Evolutionary conservation across 2,113 vertebrate species (phyloP).

Genomic region (Psammodynastes pulverulentus): DNA sequence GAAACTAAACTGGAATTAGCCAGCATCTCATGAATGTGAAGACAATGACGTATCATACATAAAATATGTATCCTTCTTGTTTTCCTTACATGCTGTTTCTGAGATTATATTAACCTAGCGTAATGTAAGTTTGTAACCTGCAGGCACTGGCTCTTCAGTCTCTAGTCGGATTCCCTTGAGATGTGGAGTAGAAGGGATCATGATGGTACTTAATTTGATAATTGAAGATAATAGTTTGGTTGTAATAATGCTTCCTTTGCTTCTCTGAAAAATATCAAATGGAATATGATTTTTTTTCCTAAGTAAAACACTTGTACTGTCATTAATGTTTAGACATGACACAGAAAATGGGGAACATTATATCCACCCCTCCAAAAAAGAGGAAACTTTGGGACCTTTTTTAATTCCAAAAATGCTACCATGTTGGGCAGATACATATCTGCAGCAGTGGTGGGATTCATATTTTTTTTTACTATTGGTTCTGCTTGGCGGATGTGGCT

Average conservation of each 20-base stretch:
- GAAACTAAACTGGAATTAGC: no score
- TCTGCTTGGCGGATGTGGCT: no score
- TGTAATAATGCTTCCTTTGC: neutral
- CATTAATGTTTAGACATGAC: neutral
- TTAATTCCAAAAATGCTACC: neutral
- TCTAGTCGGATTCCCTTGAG: neutral
- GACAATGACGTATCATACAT: neutral
- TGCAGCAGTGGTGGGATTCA: no score
- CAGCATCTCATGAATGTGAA: neutral
- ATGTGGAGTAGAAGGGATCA: neutral
- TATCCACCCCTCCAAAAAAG: no score
- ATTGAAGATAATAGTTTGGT: neutral
- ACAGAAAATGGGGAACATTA: neutral
- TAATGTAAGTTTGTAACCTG: neutral
- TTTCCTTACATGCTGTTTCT: neutral
- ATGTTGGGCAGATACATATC: neutral
- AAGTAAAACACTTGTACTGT: neutral
- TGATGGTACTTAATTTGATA: neutral
- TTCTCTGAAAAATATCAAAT: neutral
- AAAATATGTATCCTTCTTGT: neutral
- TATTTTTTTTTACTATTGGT: no score
- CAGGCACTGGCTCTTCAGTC: neutral
- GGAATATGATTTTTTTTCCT: neutral
- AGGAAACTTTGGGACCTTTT: neutral
- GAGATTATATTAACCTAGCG: neutral